Base-by-base conservation (phyloP, 2,113 vertebrate species). In the Salvelinus sp. region DNA sequence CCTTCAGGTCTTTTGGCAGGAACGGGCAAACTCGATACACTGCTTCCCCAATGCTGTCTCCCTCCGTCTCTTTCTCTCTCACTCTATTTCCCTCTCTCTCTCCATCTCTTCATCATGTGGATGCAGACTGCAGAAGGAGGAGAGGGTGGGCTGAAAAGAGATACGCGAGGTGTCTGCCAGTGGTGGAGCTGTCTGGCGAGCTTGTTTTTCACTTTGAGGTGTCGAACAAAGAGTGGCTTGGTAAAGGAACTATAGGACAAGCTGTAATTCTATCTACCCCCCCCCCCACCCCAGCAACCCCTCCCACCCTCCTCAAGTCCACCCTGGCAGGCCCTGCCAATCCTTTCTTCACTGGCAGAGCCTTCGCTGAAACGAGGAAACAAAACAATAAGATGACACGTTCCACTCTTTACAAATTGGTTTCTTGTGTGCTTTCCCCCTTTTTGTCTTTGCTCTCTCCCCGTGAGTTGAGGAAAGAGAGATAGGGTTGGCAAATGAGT, bases 241-340 rank as follows among this genome's bases (percentile, higher is more conserved):
- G 87, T 91, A 87, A 79, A 85, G 83, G 82, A 85, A 86, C 82
- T 87, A 81, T 77, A 73, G 87, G n/a, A 92, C 91, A 92, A 88
- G 88, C 87, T 91, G 87, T 88, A 89, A 85, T 87, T 85, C 87
- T 86, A 18, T 54, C 12, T 10, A 44, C 38, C 30, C 5, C 38
- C 33, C n/a, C n/a, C 48, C 1, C 48, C 48, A 14, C 48, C 12
- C 48, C 48, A 16, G 48, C 48, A 50, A 13, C 10, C 13, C 14
- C 12, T 54, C 4, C 16, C 14, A 50, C 48, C 48, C 12, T 50
- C 48, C 48, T 50, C 48, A 50, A 54, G 14, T 54, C 14, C 50
- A 54, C 14, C 50, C 50, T 54, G 50, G 13, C 50, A 54, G 16
- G 38, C 38, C 38, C 9, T 44, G 38, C 38, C 38, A 44, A 44